Evolutionary conservation across 2,113 vertebrate species (phyloP).

Genomic region (Catharus minimus): DNA sequence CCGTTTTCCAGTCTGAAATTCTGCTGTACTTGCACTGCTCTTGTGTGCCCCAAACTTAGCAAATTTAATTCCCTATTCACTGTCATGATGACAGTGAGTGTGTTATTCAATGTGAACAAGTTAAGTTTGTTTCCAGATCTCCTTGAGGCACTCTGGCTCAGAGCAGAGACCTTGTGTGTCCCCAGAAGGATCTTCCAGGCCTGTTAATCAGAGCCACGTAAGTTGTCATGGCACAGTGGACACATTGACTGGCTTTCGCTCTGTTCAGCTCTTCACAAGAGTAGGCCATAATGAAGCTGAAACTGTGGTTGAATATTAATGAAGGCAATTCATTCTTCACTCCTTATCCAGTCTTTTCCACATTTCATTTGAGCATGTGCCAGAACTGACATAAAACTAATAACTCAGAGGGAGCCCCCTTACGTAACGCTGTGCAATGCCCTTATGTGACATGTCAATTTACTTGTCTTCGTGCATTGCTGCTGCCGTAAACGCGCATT

Average conservation of each 20-base stretch:
- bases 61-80: not conserved
- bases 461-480: constrained; percentile 8
- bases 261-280: not conserved
- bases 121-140: not conserved
- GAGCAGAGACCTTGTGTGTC: not conserved
- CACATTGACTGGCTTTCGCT: not conserved
- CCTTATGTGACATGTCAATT: not conserved
- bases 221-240: not conserved
- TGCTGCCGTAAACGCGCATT: constrained; percentile 46
- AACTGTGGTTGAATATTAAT: not conserved
- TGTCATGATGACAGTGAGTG: not conserved
- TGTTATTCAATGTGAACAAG: not conserved
- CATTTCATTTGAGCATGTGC: not conserved
- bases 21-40: not conserved
- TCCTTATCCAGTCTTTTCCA: not conserved
- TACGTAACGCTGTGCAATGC: not conserved
- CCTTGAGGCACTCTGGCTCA: not conserved
- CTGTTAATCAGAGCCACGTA: not conserved
- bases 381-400: not conserved
- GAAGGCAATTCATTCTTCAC: not conserved
- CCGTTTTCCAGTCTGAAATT: not conserved
- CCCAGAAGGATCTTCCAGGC: not conserved
- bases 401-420: not conserved
- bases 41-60: not conserved
- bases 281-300: not conserved